Conservation (phyloP, 2,113 vertebrate genomes). For the Pteropus alecto region DNA sequence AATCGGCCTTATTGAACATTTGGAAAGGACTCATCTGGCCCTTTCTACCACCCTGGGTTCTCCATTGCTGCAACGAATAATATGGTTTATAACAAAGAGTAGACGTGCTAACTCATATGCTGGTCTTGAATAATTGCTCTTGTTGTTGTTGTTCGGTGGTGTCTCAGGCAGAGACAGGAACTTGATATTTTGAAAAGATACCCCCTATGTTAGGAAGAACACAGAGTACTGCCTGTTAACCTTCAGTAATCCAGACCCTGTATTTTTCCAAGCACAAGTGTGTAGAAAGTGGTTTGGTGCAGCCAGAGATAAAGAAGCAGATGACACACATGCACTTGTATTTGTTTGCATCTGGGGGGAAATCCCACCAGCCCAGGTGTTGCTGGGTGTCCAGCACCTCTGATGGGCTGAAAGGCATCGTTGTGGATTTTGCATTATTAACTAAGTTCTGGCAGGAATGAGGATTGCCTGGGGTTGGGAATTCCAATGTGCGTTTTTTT, state of each 20-base stretch:
- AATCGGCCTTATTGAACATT: neutral
- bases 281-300: neutral
- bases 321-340: neutral
- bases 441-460: neutral
- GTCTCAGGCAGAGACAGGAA: neutral
- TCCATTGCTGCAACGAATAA: neutral
- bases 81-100: neutral
- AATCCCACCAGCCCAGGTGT: neutral
- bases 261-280: neutral
- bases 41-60: neutral
- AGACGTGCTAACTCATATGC: neutral
- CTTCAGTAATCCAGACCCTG: neutral
- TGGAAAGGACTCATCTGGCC: neutral
- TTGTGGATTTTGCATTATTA: neutral
- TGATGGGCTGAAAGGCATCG: neutral
- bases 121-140: neutral
- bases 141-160: neutral
- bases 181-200: neutral
- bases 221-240: too few relatives aligned
- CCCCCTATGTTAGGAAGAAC: too few relatives aligned
- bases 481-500: neutral
- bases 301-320: neutral
- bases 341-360: neutral
- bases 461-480: too few relatives aligned
- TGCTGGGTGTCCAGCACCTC: neutral